A percentile compares a stretch with the other conserved stretches of the same genome.
Evolutionary conservation across 2,113 vertebrate genomes (phyloP).

Genomic region (Leptodactylus fuscus): DNA sequence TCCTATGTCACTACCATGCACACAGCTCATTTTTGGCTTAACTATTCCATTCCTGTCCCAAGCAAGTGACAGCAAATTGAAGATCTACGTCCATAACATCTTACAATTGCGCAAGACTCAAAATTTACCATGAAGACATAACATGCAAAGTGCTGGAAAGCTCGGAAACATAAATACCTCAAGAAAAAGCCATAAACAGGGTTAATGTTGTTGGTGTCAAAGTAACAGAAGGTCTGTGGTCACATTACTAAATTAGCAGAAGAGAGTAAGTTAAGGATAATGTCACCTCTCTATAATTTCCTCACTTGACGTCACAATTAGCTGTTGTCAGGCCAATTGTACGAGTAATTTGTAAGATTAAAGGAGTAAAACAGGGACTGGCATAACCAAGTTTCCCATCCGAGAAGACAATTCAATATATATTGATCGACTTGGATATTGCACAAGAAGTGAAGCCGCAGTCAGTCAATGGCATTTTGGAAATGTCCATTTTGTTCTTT

Average conservation of each 20-base stretch:
- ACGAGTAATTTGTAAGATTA: constrained; percentile 70
- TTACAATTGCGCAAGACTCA: background rate
- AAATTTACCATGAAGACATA: background rate
- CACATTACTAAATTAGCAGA: constrained; percentile 29
- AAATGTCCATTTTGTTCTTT: background rate
- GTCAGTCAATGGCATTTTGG: constrained; percentile 70
- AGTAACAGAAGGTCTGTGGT: background rate
- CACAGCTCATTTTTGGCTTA: too few species aligned
- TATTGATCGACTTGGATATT: constrained; percentile 79
- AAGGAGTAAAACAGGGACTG: constrained; percentile 68
- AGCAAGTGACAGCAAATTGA: too few species aligned
- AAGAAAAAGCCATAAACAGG: background rate
- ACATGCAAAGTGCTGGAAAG: too few species aligned
- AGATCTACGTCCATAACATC: too few species aligned
- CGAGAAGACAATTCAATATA: constrained; percentile 79
- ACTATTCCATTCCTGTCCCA: too few species aligned
- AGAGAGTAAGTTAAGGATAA: constrained; percentile 1
- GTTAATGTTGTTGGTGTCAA: background rate
- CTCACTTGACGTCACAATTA: constrained; percentile 64
- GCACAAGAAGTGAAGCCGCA: constrained; percentile 72
- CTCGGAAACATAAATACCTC: background rate
- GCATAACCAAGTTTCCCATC: constrained; percentile 68
- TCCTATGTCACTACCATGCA: too few species aligned
- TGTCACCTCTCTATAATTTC: constrained; percentile 56
- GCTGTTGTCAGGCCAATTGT: constrained; percentile 64